A percentile compares a stretch with the other conserved stretches of the same genome.
Evolutionary conservation across 2,113 vertebrate genomes (phyloP).

Genomic region (Engraulis encrasicolus): DNA sequence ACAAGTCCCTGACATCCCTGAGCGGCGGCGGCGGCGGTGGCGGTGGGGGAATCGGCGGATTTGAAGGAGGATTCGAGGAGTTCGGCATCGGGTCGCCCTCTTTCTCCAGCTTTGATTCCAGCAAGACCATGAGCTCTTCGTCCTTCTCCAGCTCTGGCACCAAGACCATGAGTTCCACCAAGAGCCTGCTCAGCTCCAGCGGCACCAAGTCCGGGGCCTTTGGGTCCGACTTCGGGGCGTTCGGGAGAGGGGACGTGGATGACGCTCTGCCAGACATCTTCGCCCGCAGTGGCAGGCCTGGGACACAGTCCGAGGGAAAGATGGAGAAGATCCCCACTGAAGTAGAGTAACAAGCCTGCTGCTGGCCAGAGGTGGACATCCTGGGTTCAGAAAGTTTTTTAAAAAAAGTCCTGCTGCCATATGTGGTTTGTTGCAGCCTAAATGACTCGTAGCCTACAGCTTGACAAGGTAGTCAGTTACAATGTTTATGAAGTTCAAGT

Average conservation of each 20-base stretch:
- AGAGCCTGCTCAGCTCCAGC: not conserved
- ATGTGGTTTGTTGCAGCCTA: too few relatives aligned
- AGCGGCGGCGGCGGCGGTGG: too few relatives aligned
- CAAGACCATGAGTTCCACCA: conserved; percentile 28
- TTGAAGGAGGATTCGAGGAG: too few relatives aligned
- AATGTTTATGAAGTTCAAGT: too few relatives aligned
- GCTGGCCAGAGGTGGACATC: too few relatives aligned
- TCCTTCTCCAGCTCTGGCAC: not conserved
- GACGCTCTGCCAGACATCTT: conserved; percentile 81
- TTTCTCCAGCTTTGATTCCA: too few relatives aligned
- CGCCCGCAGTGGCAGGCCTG: conserved; percentile 68
- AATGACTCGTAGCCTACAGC: too few relatives aligned
- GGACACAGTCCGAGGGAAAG: conserved; percentile 31
- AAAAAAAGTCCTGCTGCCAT: too few relatives aligned
- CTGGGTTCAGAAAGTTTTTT: too few relatives aligned
- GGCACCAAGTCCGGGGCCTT: not conserved
- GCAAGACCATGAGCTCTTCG: too few relatives aligned
- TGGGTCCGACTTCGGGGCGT: conserved; percentile 64
- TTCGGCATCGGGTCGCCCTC: conserved; percentile 10
- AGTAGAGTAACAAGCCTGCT: conserved; percentile 49
- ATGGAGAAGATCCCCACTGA: conserved; percentile 80
- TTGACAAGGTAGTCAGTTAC: too few relatives aligned
- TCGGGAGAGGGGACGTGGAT: conserved; percentile 64
- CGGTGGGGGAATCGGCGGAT: not conserved
- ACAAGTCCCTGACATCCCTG: too few relatives aligned